Percentiles rank a stretch among this genome's conserved stretches.
Evolutionary conservation across 2,797 vertebrate species (phyloP).

Genomic region (Gymnoscopelus braueri): DNA sequence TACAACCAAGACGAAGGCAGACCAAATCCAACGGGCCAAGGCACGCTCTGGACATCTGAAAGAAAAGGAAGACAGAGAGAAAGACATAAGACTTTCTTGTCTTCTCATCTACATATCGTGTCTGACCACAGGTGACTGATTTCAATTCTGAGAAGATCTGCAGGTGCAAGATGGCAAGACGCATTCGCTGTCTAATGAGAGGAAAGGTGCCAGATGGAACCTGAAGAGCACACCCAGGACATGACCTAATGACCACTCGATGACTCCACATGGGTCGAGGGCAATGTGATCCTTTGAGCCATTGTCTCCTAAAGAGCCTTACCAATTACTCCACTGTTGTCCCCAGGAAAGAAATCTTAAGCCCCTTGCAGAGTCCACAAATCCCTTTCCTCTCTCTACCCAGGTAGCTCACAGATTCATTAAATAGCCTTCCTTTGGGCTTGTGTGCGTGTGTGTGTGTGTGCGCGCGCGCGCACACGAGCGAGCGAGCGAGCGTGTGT

Average conservation of each 20-base stretch:
- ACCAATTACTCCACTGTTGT: slow-evolving; percentile 50
- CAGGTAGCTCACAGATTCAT: slow-evolving; percentile 52
- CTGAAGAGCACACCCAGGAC: slow-evolving; percentile 2
- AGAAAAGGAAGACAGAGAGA: not conserved
- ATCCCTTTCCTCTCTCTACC: slow-evolving; percentile 10
- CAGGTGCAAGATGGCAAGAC: not conserved
- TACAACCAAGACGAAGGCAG: slow-evolving; percentile 10
- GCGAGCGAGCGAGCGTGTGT: no score
- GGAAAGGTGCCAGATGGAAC: not conserved
- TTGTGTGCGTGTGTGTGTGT: not conserved
- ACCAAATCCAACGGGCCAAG: not conserved
- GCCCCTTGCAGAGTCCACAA: slow-evolving; percentile 25
- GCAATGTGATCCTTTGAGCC: slow-evolving; percentile 15
- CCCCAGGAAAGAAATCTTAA: slow-evolving; percentile 43
- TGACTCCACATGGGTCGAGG: slow-evolving; percentile 19
- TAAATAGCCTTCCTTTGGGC: slow-evolving; percentile 36
- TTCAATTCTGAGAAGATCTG: not conserved
- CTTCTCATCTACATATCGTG: not conserved
- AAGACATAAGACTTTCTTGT: not conserved
- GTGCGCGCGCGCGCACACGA: no score
- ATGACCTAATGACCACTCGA: slow-evolving; percentile 23
- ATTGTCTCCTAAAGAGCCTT: slow-evolving; percentile 7
- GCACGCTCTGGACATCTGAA: slow-evolving; percentile 8
- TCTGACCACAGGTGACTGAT: no score
- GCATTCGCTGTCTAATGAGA: not conserved